phyloP scores from a whole-genome alignment of 2,888 invertebrate species.

The Lithophane ornitopus region DNA sequence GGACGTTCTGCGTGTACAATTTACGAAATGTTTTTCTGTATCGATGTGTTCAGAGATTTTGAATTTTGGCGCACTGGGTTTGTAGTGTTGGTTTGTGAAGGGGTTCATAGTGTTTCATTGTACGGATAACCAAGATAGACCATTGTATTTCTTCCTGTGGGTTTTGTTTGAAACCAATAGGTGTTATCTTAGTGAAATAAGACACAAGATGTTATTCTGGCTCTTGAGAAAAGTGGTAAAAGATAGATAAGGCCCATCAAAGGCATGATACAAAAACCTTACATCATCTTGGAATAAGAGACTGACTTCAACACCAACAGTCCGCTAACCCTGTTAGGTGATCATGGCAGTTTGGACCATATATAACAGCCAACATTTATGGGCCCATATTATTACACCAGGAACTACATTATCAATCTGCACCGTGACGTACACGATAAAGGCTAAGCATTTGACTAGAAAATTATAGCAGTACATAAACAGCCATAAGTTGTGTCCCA shows the following conservation, averaged over 20 bases:
- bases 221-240: neutral
- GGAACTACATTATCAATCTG: conserved; percentile 21
- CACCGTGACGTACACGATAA: conserved; percentile 36
- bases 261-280: neutral
- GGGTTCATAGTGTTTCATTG: too few species aligned
- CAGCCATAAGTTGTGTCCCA: conserved; percentile 50
- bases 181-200: neutral
- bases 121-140: neutral
- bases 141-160: neutral
- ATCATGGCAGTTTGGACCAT: neutral
- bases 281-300: neutral
- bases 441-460: conserved; percentile 35
- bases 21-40: conserved; percentile 58
- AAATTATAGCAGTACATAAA: conserved; percentile 46
- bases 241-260: neutral
- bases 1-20: conserved; percentile 60
- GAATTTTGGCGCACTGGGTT: conserved; percentile 28
- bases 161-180: neutral
- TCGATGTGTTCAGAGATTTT: conserved; percentile 24
- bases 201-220: neutral
- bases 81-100: neutral
- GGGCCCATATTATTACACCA: conserved; percentile 2
- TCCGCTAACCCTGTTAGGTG: too few species aligned
- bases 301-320: neutral
- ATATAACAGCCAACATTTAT: neutral